Evolutionary conservation across 2,113 vertebrate genomes (phyloP).

Genomic region (Cichladusa arquata): DNA sequence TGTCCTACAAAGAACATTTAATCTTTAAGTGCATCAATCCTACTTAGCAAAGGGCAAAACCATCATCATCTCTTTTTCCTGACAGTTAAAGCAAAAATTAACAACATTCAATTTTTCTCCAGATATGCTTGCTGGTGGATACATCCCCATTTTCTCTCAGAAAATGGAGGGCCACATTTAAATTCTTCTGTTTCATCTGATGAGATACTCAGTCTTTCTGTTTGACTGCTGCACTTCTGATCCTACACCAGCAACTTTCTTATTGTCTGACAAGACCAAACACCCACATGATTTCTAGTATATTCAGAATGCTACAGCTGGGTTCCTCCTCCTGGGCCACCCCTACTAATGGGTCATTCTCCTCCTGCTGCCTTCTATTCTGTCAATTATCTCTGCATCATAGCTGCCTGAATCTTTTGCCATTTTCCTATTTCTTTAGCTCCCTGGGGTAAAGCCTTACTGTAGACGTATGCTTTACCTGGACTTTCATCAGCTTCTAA

Average conservation of each 20-base stretch:
- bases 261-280: background rate
- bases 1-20: background rate
- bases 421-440: background rate
- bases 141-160: too few species aligned
- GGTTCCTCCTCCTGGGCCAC: background rate
- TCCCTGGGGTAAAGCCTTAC: background rate
- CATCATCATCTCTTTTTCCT: background rate
- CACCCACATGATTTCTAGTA: background rate
- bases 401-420: background rate
- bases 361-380: background rate
- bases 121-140: rapidly evolving
- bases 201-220: background rate
- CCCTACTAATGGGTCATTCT: background rate
- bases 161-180: background rate
- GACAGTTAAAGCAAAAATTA: background rate
- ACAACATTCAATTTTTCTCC: background rate
- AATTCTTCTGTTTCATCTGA: background rate
- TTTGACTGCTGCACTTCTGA: background rate
- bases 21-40: background rate
- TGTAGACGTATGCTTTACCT: background rate
- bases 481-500: background rate
- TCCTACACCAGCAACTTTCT: background rate
- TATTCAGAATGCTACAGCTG: background rate
- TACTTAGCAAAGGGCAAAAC: background rate
- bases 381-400: background rate